Conservation (phyloP, 2,888 invertebrate species). For the Protonemura montana region DNA sequence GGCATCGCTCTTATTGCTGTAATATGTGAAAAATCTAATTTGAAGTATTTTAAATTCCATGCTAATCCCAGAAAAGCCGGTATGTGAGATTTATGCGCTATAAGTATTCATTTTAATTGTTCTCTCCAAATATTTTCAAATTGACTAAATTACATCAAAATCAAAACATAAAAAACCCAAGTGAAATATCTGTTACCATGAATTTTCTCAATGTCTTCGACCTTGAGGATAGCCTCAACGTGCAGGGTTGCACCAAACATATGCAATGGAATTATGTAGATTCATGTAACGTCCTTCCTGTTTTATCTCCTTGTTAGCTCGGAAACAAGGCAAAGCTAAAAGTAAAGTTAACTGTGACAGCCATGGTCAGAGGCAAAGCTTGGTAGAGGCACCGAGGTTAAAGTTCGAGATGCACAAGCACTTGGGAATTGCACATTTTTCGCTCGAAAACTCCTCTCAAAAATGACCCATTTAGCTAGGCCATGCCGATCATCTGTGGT, state of each 20-base stretch:
- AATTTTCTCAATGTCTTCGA: background rate
- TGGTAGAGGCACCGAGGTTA: background rate
- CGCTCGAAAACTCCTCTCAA: too few relatives aligned
- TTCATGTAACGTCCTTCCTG: background rate
- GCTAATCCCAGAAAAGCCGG: too few relatives aligned
- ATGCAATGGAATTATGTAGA: background rate
- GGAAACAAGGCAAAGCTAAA: background rate
- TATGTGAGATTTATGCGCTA: too few relatives aligned
- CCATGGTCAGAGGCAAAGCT: background rate
- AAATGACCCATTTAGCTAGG: too few relatives aligned
- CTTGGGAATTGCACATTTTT: too few relatives aligned
- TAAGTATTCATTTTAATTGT: background rate
- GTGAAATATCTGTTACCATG: background rate
- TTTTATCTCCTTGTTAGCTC: background rate
- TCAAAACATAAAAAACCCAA: background rate
- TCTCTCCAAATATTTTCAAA: background rate
- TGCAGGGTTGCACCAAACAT: background rate
- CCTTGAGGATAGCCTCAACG: background rate
- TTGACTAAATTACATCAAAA: background rate
- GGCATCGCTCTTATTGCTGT: too few relatives aligned
- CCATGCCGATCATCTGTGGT: too few relatives aligned
- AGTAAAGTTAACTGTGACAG: background rate
- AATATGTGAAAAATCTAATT: too few relatives aligned
- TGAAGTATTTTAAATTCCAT: too few relatives aligned
- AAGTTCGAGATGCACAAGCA: too few relatives aligned